Evolutionary conservation across 2,797 vertebrate genomes (phyloP), one percentile per base, ranked within the genome.

Genomic region (Threskiornis aethiopicus): DNA sequence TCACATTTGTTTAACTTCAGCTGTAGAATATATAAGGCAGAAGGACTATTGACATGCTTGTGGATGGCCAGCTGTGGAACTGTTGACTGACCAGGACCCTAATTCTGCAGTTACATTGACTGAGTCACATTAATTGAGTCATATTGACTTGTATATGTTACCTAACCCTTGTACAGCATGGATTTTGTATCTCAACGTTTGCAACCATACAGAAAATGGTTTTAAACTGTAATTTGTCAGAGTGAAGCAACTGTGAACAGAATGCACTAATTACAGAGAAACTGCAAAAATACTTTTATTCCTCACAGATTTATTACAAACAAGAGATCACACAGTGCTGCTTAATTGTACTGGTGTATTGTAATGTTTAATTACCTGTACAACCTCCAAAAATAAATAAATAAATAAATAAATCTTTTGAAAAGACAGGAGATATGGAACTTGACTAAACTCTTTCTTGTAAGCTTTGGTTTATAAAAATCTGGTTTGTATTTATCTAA

Each of bases 101-200:
- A 35, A 6, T 19, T 82, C 91, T 62, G 67, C 78, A 80, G 84
- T 24, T 67, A 97, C 96, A 41, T 14, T 41, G 37, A 39, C 37
- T 39, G 37, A 39, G 37, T 39, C 37, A 39, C 37, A 39, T 39
- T 39, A 39, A 39, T 39, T 39, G 98, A 98, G 98, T 99, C 99
- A 99, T 98, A 99, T 98, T 99, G 99, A 99, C 99, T 99, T 95
- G 86, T 80, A 35, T 96, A 94, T 86, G 70, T 83, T 57, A 81
- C 87, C 89, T 93, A 69, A 79, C 67, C 90, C 90, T 87, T 98
- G 96, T 96, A 98, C 79, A 98, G 89, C 90, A 96, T 2, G 64
- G 84, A 95, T 64, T 96, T 97, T 98, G 80, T 97, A 96, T 67
- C 79, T 97, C 93, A 94, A 93, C 54, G 67, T 28, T 78, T 83